A percentile compares a stretch with the other conserved stretches of the same genome.
Conservation (phyloP, 2,113 vertebrate genomes). For the Melanerpes formicivorus region DNA sequence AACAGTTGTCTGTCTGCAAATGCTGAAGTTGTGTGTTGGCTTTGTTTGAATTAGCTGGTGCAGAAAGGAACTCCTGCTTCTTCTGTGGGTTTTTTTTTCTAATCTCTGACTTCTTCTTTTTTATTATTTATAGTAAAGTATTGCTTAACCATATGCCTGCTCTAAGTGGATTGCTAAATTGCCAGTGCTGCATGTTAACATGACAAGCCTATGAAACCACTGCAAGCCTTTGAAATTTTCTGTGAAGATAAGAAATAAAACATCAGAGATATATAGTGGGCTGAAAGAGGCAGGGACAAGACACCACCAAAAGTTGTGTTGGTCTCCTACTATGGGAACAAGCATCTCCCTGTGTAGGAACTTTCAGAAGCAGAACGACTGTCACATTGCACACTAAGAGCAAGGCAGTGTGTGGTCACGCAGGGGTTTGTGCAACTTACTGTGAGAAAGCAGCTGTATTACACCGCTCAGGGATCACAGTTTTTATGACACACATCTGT, state of each 20-base stretch:
- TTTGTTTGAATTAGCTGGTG: background rate
- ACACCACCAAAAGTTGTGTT: background rate
- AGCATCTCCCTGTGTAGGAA: background rate
- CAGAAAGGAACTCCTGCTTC: background rate
- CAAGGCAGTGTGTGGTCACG: background rate
- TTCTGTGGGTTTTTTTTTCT: background rate
- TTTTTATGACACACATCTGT: background rate
- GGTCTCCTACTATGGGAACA: background rate
- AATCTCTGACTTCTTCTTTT: slow-evolving; percentile 3
- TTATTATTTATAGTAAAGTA: slow-evolving; percentile 1
- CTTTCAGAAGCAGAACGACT: background rate
- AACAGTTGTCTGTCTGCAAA: background rate
- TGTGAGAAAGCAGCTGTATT: background rate
- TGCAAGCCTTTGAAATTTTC: background rate
- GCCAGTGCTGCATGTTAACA: background rate
- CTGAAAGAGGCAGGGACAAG: background rate
- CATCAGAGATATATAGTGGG: background rate
- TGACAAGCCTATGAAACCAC: background rate
- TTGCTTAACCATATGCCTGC: background rate
- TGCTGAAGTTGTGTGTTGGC: background rate
- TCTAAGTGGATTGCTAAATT: background rate
- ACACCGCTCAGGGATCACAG: background rate
- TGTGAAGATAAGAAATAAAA: background rate
- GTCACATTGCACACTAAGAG: background rate
- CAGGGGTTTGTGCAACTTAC: background rate